Conservation (phyloP, 2,113 vertebrate genomes). For the Guaruba guarouba region DNA sequence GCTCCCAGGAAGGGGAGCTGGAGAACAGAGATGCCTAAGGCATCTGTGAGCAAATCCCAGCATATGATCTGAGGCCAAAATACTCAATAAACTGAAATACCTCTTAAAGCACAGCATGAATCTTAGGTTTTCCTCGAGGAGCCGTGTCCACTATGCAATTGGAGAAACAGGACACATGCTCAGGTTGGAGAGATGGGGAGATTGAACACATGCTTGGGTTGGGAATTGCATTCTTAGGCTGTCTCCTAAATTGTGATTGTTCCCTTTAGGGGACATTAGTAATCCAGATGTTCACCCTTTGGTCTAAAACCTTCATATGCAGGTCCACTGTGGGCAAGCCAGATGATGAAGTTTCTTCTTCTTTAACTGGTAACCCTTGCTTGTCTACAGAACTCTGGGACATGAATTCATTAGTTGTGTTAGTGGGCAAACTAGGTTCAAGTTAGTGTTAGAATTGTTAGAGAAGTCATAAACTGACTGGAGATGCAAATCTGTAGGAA, state of each 20-base stretch:
- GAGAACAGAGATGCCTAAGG: not conserved
- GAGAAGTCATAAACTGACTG: not conserved
- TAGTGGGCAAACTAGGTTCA: not conserved
- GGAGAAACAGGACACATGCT: not conserved
- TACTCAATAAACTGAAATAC: not conserved
- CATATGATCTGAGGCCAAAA: not conserved
- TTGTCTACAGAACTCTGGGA: not conserved
- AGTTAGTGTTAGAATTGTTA: not conserved
- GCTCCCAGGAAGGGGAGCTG: not conserved
- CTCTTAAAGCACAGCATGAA: not conserved
- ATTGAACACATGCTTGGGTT: fast-evolving
- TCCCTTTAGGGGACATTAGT: not conserved
- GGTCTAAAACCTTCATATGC: not conserved
- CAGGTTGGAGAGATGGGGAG: not conserved
- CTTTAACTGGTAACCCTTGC: not conserved
- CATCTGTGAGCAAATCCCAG: not conserved
- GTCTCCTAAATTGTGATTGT: not conserved
- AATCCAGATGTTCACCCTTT: not conserved
- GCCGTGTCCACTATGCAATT: fast-evolving
- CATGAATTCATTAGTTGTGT: not conserved
- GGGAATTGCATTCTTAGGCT: not conserved
- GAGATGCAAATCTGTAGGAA: not conserved
- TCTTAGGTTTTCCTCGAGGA: not conserved
- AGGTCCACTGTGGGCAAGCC: not conserved
- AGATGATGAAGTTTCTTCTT: not conserved